Conservation (phyloP, 2,888 invertebrate species). For the Apantesis nais region DNA sequence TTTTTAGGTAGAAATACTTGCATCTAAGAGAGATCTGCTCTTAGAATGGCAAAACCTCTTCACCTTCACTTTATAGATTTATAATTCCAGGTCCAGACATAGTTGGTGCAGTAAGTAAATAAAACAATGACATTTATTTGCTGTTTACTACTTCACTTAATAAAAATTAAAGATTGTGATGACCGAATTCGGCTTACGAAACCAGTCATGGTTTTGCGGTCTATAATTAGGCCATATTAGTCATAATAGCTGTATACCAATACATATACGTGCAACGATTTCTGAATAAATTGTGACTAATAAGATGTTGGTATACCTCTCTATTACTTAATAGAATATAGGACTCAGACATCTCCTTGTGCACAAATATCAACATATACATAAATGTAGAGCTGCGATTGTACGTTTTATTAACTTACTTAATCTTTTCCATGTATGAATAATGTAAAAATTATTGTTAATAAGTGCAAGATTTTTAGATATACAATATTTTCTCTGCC, state of each 20-base stretch:
- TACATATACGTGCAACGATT: constrained; percentile 25
- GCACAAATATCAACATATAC: constrained; percentile 14
- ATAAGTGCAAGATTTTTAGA: too few species aligned
- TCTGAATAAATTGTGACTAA: constrained; percentile 36
- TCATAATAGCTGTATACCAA: constrained; percentile 23
- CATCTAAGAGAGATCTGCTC: too few species aligned
- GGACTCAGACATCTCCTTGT: constrained; percentile 30
- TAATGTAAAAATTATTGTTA: too few species aligned
- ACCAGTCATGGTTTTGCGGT: too few species aligned
- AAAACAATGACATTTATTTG: too few species aligned
- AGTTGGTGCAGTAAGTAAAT: too few species aligned
- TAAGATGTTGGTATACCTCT: constrained; percentile 13
- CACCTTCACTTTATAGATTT: too few species aligned
- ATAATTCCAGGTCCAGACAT: too few species aligned
- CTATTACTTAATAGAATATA: constrained; percentile 30
- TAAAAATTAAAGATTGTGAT: constrained; percentile 18
- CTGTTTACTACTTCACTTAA: constrained; percentile 22
- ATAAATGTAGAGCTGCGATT: not conserved
- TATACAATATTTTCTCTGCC: too few species aligned
- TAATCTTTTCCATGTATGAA: not conserved
- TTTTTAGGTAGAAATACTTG: too few species aligned
- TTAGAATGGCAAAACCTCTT: too few species aligned
- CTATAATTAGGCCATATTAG: too few species aligned
- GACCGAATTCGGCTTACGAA: constrained; percentile 15
- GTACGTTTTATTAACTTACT: not conserved